Evolutionary conservation across 64 coral and sea anemone species (phyloP).

Genomic region (Dendronephthya gigantea): DNA sequence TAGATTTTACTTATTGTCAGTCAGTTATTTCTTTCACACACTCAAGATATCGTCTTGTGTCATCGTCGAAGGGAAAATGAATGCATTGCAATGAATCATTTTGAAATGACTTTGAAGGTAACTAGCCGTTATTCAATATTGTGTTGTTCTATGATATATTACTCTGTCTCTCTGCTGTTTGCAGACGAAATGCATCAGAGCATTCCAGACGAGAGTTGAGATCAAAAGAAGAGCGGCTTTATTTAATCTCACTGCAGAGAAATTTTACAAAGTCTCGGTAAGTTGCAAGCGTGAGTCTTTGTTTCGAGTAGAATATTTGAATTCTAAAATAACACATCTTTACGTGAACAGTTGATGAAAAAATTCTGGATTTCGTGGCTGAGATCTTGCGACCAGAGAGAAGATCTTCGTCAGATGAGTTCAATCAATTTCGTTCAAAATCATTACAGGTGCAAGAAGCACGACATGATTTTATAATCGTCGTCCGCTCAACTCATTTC

Average conservation of each 20-base stretch:
- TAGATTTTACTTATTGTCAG: no score
- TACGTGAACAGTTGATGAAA: slow-evolving; percentile 33
- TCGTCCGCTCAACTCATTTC: background rate
- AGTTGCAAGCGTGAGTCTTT: background rate
- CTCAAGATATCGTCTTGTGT: slow-evolving; percentile 30
- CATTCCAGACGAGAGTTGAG: background rate
- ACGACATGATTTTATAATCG: background rate
- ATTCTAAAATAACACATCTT: no score
- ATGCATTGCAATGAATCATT: slow-evolving; percentile 21
- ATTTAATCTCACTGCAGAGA: background rate
- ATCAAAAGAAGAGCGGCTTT: background rate
- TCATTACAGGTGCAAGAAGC: slow-evolving; percentile 41
- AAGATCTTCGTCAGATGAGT: slow-evolving; percentile 60
- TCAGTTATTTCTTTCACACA: no score
- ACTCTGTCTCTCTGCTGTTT: background rate
- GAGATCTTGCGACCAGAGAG: slow-evolving; percentile 69
- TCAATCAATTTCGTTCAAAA: slow-evolving; percentile 54
- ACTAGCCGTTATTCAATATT: background rate
- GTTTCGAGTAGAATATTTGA: background rate
- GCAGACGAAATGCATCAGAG: background rate
- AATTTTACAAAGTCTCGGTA: background rate
- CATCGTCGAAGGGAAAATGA: slow-evolving; percentile 22
- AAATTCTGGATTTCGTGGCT: slow-evolving; percentile 70
- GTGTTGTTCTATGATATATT: background rate
- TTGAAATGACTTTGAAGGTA: slow-evolving; percentile 26